phyloP scores from a whole-genome alignment of 2,113 vertebrate genomes.

The Ia io region DNA sequence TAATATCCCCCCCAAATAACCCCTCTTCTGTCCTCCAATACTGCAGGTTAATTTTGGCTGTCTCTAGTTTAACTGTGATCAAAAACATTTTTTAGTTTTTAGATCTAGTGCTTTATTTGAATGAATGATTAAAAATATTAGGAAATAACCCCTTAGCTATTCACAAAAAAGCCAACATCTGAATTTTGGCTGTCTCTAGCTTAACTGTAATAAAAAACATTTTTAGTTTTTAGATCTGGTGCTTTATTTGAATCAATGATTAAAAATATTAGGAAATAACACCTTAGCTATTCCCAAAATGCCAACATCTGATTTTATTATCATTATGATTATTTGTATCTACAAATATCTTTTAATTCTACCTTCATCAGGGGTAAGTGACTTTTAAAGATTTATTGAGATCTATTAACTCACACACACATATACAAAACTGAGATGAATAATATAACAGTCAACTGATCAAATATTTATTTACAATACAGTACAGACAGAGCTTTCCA shows the following conservation, averaged over 20 bases:
- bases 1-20: neutral
- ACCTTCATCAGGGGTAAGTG: neutral
- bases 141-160: too few species aligned
- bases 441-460: neutral
- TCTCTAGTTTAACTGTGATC: neutral
- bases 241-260: conserved; percentile 1
- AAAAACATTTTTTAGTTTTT: neutral
- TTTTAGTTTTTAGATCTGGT: neutral
- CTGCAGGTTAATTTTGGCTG: neutral
- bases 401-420: neutral
- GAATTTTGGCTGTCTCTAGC: neutral
- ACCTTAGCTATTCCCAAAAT: neutral
- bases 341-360: neutral
- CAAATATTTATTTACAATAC: neutral
- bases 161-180: neutral
- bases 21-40: neutral
- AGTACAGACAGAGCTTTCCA: neutral
- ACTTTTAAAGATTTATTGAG: neutral
- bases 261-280: neutral
- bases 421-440: neutral
- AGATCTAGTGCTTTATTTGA: neutral
- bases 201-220: neutral
- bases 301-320: neutral
- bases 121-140: neutral
- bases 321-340: neutral